phyloP scores from a whole-genome alignment of 2,888 invertebrate species.

The Leistus spinibarbis region DNA sequence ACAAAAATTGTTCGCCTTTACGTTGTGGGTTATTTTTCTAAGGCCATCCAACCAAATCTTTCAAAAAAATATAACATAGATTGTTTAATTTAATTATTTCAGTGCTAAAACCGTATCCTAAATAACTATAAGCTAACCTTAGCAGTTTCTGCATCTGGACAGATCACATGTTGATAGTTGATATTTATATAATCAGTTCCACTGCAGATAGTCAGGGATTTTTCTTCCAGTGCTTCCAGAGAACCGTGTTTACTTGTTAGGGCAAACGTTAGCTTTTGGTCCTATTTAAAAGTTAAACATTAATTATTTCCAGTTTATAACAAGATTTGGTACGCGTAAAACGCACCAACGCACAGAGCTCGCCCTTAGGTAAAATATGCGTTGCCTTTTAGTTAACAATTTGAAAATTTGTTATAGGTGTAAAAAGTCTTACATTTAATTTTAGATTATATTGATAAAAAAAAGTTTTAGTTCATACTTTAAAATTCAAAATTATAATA shows the following conservation, averaged over 20 bases:
- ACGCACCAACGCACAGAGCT: no score
- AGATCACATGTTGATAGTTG: slow-evolving; percentile 96
- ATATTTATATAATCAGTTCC: slow-evolving; percentile 99
- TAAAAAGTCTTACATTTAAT: no score
- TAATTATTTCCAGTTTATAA: background rate
- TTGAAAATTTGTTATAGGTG: no score
- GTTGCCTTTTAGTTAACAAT: no score
- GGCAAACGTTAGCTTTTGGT: slow-evolving; percentile 78
- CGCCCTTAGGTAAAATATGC: no score
- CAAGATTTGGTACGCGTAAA: background rate
- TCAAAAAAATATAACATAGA: slow-evolving; percentile 48
- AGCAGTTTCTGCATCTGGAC: slow-evolving; percentile 89
- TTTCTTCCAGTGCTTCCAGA: slow-evolving; percentile 78
- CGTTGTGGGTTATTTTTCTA: slow-evolving; percentile 95
- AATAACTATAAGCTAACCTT: slow-evolving; percentile 70
- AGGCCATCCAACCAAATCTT: slow-evolving; percentile 97
- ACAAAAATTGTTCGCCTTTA: slow-evolving; percentile 98
- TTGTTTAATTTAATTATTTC: background rate
- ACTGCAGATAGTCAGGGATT: slow-evolving; percentile 95
- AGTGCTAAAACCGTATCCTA: background rate
- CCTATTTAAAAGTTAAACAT: no score
- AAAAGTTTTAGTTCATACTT: no score
- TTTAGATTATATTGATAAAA: no score
- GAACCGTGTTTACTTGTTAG: slow-evolving; percentile 80
- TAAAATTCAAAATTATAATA: no score